A percentile compares a stretch with the other conserved stretches of the same genome.
These are phyloP conservation scores for Rafetus swinhoei DNA, from an alignment of 2,113 vertebrate species.

Conservation along the genomic window DNA sequence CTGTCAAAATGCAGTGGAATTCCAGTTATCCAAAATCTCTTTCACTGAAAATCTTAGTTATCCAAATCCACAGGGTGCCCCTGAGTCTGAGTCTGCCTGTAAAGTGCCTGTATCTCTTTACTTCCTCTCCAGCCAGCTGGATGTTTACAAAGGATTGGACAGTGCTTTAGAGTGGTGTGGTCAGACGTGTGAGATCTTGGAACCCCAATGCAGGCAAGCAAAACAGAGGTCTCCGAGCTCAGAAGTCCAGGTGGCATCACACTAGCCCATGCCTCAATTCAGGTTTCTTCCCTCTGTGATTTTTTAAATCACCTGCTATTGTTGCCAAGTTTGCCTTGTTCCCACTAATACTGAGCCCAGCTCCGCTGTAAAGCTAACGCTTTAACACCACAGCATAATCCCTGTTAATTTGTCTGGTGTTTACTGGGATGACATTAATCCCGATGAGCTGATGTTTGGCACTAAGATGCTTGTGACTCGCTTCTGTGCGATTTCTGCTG, in stretches of 20 bases:
- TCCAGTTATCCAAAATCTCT: too few relatives aligned
- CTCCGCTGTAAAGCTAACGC: background rate
- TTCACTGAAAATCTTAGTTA: too few relatives aligned
- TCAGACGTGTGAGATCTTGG: background rate
- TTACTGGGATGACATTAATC: constrained; percentile 1
- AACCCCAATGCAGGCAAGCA: background rate
- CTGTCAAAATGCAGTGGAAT: background rate
- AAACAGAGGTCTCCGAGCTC: background rate
- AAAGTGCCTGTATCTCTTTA: background rate
- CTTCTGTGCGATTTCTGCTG: background rate
- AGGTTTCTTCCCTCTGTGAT: background rate
- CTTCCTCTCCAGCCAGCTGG: background rate
- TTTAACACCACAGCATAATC: background rate
- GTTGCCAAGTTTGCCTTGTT: background rate
- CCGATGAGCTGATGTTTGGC: background rate
- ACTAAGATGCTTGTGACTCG: background rate
- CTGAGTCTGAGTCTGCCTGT: background rate
- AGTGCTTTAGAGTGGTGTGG: background rate
- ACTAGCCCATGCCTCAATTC: background rate
- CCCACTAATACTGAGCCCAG: background rate
- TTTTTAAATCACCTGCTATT: background rate
- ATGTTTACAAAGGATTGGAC: background rate
- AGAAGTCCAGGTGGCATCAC: background rate
- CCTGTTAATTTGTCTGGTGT: background rate
- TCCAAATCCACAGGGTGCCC: too few relatives aligned